phyloP scores from a whole-genome alignment of 37 sponge, comb jelly and placozoan species.

The Ephydatia muelleri region DNA sequence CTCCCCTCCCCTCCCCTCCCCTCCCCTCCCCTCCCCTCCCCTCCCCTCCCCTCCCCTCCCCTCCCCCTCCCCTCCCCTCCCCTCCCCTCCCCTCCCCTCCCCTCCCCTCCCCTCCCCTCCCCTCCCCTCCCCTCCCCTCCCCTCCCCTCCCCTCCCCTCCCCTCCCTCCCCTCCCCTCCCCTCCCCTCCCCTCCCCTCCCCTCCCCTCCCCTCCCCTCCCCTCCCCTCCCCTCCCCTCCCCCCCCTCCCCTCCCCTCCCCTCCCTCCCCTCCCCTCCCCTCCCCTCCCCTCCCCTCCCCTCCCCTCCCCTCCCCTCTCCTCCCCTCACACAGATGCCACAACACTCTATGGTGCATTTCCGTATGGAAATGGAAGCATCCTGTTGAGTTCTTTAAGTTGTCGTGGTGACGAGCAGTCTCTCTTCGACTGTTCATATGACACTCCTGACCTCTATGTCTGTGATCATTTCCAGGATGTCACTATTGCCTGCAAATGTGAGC shows the following conservation, averaged over 20 bases:
- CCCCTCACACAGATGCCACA: not conserved
- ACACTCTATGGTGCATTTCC: no score
- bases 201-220: not conserved
- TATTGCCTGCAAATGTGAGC: no score
- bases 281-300: not conserved
- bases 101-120: not conserved
- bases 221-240: not conserved
- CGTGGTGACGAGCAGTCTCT: no score
- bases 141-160: not conserved
- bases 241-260: not conserved
- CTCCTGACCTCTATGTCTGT: no score
- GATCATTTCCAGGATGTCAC: no score
- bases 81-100: not conserved
- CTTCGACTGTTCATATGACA: no score
- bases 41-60: conserved; percentile 3
- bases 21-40: conserved; percentile 3
- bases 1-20: conserved; percentile 3
- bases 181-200: not conserved
- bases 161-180: conserved; percentile 3
- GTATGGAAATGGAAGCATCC: no score
- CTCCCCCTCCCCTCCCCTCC: conserved; percentile 5
- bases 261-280: not conserved
- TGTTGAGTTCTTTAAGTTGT: no score
- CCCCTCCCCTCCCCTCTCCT: not conserved
- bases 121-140: not conserved